Conservation (phyloP, 2,888 invertebrate genomes). For the Herminia tarsipennalis region DNA sequence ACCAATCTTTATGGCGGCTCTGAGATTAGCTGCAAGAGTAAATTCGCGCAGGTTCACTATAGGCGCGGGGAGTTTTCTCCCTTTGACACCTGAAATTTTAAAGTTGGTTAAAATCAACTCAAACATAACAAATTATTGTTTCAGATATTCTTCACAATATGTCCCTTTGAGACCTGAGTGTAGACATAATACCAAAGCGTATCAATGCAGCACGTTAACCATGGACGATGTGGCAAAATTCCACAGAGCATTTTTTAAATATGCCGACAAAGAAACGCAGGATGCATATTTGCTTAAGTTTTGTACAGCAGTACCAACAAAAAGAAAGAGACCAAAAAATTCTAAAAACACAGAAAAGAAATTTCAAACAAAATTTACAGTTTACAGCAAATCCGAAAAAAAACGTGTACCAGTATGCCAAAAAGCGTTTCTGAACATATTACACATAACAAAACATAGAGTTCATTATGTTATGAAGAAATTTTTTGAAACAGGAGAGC, state of each 20-base stretch:
- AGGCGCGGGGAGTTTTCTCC: too few species aligned
- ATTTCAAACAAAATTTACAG: not conserved
- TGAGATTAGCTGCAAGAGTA: too few species aligned
- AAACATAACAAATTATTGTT: too few species aligned
- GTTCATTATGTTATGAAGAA: conserved; percentile 9
- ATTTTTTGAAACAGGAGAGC: conserved; percentile 15
- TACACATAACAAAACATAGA: conserved; percentile 15
- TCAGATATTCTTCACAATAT: not conserved
- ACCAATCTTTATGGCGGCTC: too few species aligned
- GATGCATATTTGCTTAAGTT: conserved; percentile 1
- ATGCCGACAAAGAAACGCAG: conserved; percentile 2
- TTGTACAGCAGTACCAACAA: not conserved
- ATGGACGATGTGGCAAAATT: not conserved
- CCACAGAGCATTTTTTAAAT: conserved; percentile 7
- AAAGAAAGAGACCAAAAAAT: not conserved
- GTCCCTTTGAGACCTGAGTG: not conserved
- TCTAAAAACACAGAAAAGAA: not conserved
- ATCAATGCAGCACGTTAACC: conserved; percentile 1
- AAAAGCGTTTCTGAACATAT: not conserved
- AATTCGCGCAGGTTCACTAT: too few species aligned
- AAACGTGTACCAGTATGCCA: not conserved
- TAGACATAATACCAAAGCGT: not conserved
- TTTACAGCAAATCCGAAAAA: not conserved
- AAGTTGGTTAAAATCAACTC: too few species aligned
- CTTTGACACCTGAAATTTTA: too few species aligned